Evolutionary conservation across 1,140 invertebrate species (phyloP).

Genomic region (Nephila pilipes): DNA sequence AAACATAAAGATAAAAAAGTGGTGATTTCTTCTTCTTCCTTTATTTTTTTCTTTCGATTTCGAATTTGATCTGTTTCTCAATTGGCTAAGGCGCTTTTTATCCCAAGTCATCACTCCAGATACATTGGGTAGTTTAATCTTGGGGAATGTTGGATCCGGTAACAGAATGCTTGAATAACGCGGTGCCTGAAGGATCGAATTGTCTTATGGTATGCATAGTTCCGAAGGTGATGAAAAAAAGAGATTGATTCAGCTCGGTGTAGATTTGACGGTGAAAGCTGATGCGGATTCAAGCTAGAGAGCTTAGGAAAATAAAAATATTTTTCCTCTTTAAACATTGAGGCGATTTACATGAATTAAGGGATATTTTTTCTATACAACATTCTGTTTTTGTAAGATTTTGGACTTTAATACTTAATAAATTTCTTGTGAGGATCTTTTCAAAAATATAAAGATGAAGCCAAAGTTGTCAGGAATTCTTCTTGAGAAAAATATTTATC

Average conservation of each 20-base stretch:
- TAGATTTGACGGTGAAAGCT: constrained; percentile 30
- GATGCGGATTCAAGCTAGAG: constrained; percentile 5
- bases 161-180: constrained; percentile 22
- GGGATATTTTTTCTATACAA: no score
- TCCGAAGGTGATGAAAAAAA: constrained; percentile 28
- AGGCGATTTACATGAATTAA: constrained; percentile 16
- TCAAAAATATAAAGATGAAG: no score
- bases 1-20: constrained; percentile 5
- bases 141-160: constrained; percentile 18
- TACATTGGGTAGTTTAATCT: constrained; percentile 53
- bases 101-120: constrained; percentile 44
- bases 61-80: constrained; percentile 45
- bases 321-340: not conserved
- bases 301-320: not conserved
- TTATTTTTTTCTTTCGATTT: constrained; percentile 1
- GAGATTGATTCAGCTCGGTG: constrained; percentile 32
- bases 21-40: no score
- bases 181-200: constrained; percentile 24
- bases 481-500: no score
- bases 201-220: constrained; percentile 35
- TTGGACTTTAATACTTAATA: no score
- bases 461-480: no score
- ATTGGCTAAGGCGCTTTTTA: constrained; percentile 32
- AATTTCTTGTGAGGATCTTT: no score
- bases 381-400: no score